Evolutionary conservation across 2,888 invertebrate species (phyloP).

Genomic region (Acrobasis repandana): DNA sequence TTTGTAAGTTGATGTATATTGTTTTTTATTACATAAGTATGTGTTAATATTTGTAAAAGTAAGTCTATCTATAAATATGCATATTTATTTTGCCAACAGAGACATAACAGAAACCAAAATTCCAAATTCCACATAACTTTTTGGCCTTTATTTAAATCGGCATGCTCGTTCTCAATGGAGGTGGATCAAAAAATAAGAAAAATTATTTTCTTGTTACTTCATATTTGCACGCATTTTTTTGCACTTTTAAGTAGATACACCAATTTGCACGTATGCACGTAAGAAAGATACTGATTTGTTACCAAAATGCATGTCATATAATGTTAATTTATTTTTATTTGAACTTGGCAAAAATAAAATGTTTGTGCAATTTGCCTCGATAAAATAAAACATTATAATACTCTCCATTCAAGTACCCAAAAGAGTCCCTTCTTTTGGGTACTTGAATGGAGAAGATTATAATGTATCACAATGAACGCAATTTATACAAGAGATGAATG

Average conservation of each 20-base stretch:
- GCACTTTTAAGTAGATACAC: constrained; percentile 1
- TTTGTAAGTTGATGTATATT: too few relatives aligned
- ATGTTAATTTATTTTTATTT: too few relatives aligned
- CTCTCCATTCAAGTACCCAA: too few relatives aligned
- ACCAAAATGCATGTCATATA: background rate
- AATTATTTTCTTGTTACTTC: background rate
- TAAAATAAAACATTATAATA: too few relatives aligned
- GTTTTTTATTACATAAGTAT: too few relatives aligned
- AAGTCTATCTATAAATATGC: background rate
- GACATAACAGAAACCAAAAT: constrained; percentile 71
- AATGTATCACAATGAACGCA: too few relatives aligned
- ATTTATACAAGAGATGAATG: too few relatives aligned
- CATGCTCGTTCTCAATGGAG: constrained; percentile 74
- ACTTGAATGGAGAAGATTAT: too few relatives aligned
- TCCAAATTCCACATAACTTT: constrained; percentile 68
- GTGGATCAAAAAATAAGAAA: constrained; percentile 49
- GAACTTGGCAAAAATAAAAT: too few relatives aligned
- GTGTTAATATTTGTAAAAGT: too few relatives aligned
- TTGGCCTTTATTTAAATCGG: constrained; percentile 69
- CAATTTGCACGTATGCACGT: constrained; percentile 5
- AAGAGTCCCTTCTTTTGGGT: too few relatives aligned
- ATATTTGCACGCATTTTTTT: constrained; percentile 21
- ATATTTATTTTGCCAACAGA: constrained; percentile 63
- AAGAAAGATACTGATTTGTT: background rate
- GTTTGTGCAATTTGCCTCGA: too few relatives aligned